phyloP scores from a whole-genome alignment of 2,888 invertebrate species.

The Leptopilina drosophilae region DNA sequence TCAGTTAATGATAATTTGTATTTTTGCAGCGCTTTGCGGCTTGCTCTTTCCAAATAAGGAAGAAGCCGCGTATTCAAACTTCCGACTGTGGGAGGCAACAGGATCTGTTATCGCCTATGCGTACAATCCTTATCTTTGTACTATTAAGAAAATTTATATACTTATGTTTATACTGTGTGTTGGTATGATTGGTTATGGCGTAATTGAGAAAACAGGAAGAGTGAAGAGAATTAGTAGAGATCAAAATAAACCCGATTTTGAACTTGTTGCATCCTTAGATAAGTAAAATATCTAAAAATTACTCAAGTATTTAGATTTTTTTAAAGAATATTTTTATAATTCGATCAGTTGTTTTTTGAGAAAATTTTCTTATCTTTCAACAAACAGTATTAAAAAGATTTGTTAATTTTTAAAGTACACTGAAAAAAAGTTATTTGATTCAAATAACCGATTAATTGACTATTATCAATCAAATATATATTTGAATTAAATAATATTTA shows the following conservation, averaged over 20 bases:
- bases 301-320: too few relatives aligned
- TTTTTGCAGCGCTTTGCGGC: slow-evolving; percentile 86
- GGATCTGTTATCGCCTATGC: slow-evolving; percentile 93
- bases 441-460: too few relatives aligned
- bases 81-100: slow-evolving; percentile 93
- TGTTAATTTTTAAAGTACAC: too few relatives aligned
- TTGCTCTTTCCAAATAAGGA: slow-evolving; percentile 90
- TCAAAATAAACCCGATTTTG: slow-evolving; percentile 67
- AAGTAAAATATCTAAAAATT: slow-evolving; percentile 41
- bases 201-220: slow-evolving; percentile 79
- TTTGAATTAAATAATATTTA: too few relatives aligned
- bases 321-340: too few relatives aligned
- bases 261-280: slow-evolving; percentile 64
- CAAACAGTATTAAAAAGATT: too few relatives aligned
- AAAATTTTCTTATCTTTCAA: too few relatives aligned
- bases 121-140: slow-evolving; percentile 87
- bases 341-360: too few relatives aligned
- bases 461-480: too few relatives aligned
- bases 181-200: slow-evolving; percentile 87
- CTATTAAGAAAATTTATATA: slow-evolving; percentile 84
- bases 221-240: slow-evolving; percentile 54
- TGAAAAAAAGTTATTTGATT: too few relatives aligned
- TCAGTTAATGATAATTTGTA: slow-evolving; percentile 7
- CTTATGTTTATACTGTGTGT: slow-evolving; percentile 83
- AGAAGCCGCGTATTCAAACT: slow-evolving; percentile 95